Percentiles rank a stretch among this genome's conserved stretches.
These are phyloP conservation scores for Osmerus mordax DNA, from an alignment of 2,113 vertebrate genomes.

Conservation along the genomic window DNA sequence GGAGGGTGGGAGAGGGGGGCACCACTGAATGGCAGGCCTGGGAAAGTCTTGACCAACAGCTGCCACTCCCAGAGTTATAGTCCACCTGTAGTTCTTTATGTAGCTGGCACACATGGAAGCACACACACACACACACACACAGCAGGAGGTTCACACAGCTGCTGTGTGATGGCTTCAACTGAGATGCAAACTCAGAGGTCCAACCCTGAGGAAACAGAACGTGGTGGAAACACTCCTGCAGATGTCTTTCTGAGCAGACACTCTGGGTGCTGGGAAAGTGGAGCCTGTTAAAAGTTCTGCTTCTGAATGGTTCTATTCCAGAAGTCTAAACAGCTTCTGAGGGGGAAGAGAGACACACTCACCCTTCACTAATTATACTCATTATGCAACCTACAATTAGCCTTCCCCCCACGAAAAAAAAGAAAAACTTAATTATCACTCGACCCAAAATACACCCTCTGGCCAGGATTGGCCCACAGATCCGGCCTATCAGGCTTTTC, in stretches of 20 bases:
- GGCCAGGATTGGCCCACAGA: constrained; percentile 18
- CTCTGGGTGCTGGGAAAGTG: too few species aligned
- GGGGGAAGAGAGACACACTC: constrained; percentile 23
- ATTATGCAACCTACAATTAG: constrained; percentile 49
- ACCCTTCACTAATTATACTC: constrained; percentile 43
- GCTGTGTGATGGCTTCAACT: not conserved
- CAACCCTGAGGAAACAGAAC: too few species aligned
- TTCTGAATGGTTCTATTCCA: not conserved
- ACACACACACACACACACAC: too few species aligned
- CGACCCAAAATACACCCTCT: constrained; percentile 35
- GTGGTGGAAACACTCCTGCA: too few species aligned
- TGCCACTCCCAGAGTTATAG: not conserved
- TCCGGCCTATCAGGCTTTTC: constrained; percentile 12
- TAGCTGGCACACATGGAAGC: too few species aligned
- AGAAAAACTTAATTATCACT: constrained; percentile 50
- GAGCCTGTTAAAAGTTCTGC: too few species aligned
- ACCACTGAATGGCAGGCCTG: not conserved
- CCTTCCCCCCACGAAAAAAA: constrained; percentile 17
- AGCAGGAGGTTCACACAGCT: not conserved
- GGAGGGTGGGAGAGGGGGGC: not conserved
- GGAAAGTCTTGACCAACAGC: not conserved
- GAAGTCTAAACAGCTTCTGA: not conserved
- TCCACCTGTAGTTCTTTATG: not conserved
- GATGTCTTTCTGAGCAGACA: too few species aligned
- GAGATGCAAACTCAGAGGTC: too few species aligned